A percentile compares a stretch with the other conserved stretches of the same genome.
phyloP scores from a whole-genome alignment of 2,888 invertebrate species.

The Ectropis crepuscularia region DNA sequence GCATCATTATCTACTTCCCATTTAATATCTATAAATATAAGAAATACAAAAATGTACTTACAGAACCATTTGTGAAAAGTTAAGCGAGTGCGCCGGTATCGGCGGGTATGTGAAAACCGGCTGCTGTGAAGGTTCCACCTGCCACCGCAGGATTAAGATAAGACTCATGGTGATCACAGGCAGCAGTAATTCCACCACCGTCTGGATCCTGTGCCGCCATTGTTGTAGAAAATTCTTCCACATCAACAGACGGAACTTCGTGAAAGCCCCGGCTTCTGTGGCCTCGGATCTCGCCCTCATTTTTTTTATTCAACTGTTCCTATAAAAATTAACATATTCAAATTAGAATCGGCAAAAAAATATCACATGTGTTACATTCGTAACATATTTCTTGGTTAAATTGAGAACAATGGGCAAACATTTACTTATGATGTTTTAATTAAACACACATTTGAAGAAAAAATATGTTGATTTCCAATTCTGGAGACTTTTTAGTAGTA shows the following conservation, averaged over 20 bases:
- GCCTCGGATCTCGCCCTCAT: slow-evolving; percentile 43
- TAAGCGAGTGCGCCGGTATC: slow-evolving; percentile 60
- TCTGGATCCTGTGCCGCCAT: slow-evolving; percentile 88
- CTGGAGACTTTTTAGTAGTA: no score
- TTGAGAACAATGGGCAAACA: no score
- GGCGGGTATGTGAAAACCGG: slow-evolving; percentile 54
- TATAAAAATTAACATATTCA: background rate
- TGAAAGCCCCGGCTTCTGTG: slow-evolving; percentile 63
- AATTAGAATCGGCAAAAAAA: background rate
- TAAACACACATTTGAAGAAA: no score
- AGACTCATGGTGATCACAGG: slow-evolving; percentile 88
- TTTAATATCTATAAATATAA: no score
- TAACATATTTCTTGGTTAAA: no score
- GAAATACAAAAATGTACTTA: slow-evolving; percentile 48
- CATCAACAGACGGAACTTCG: slow-evolving; percentile 88
- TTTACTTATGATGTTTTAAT: no score
- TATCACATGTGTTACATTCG: no score
- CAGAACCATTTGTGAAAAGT: slow-evolving; percentile 54
- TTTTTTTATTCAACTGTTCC: slow-evolving; percentile 16
- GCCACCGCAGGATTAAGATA: slow-evolving; percentile 88
- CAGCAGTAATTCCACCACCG: slow-evolving; percentile 87
- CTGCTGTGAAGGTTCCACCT: slow-evolving; percentile 83
- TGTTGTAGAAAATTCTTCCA: slow-evolving; percentile 94
- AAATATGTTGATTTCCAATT: no score
- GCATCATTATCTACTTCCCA: no score